A percentile compares a stretch with the other conserved stretches of the same genome.
Conservation (phyloP, 2,888 invertebrate species). For the Cantharis rustica region DNA sequence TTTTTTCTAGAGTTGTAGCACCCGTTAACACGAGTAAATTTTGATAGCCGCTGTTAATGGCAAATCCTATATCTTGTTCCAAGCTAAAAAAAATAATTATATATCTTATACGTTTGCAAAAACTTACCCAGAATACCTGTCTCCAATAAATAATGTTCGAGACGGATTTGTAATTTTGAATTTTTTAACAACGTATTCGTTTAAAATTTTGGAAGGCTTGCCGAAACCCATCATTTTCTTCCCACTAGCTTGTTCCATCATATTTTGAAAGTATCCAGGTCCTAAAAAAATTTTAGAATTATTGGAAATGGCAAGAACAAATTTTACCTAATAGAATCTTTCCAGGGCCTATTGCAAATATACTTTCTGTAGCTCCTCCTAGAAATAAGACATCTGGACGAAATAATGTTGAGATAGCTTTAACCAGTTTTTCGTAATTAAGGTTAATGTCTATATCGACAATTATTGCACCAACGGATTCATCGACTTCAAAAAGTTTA, state of each 20-base stretch:
- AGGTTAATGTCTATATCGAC: background rate
- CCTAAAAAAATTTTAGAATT: background rate
- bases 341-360: background rate
- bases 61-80: background rate
- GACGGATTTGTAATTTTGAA: background rate
- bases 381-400: background rate
- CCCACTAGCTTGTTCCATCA: background rate
- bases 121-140: background rate
- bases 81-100: background rate
- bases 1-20: background rate
- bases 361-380: background rate
- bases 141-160: constrained; percentile 2
- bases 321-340: background rate
- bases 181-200: background rate
- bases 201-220: background rate
- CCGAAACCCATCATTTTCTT: background rate
- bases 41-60: background rate
- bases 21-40: background rate
- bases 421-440: background rate
- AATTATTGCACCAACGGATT: background rate
- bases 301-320: background rate
- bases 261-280: constrained; percentile 1
- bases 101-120: background rate
- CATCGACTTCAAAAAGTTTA: background rate
- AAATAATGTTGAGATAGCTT: background rate